phyloP scores from a whole-genome alignment of 2,113 vertebrate species.

The Grus americana region DNA sequence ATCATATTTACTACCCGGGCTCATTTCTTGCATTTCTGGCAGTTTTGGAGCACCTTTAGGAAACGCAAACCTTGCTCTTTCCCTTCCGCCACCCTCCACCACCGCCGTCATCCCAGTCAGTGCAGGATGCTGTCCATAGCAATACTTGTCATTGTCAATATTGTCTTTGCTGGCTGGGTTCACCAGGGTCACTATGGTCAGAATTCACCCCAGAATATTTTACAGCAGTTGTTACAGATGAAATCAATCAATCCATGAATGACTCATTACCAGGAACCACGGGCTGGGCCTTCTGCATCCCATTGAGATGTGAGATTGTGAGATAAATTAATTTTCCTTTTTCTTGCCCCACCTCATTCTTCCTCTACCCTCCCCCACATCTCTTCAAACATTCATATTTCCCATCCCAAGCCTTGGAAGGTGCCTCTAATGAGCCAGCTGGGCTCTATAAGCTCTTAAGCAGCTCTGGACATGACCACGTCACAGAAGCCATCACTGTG shows the following conservation, averaged over 20 bases:
- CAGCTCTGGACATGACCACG: not conserved
- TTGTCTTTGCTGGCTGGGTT: not conserved
- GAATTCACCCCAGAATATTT: slow-evolving; percentile 15
- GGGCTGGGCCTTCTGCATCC: not conserved
- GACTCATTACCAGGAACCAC: not conserved
- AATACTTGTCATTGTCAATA: not conserved
- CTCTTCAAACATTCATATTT: not conserved
- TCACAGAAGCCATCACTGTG: not conserved
- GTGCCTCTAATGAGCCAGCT: slow-evolving; percentile 7
- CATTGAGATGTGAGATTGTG: accelerated
- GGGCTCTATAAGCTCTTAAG: slow-evolving; percentile 47
- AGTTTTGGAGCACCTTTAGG: not conserved
- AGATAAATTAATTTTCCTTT: not conserved
- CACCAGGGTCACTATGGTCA: not conserved
- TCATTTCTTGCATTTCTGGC: not conserved
- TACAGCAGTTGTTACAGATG: not conserved
- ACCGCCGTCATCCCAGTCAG: not conserved
- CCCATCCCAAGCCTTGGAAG: not conserved
- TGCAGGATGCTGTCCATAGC: not conserved
- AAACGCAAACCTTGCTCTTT: not conserved
- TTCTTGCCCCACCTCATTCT: not conserved
- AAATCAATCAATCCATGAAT: not conserved
- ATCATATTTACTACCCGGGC: accelerated
- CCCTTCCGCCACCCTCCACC: not conserved
- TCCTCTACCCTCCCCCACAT: accelerated